phyloP scores from a whole-genome alignment of 1,140 invertebrate genomes.

The Aethina tumida region DNA sequence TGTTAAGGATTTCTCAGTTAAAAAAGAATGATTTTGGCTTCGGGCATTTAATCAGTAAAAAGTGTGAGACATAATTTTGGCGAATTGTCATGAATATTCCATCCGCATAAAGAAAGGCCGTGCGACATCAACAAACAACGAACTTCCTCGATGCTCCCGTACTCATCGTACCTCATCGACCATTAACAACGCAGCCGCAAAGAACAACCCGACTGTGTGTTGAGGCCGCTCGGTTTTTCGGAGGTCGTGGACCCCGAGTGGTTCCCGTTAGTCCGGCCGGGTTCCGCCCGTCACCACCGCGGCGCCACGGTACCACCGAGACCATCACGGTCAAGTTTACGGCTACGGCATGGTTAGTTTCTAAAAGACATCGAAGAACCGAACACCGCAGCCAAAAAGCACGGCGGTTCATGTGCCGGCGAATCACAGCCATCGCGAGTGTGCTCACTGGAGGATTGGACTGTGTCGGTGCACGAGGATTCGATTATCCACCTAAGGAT shows the following conservation, averaged over 20 bases:
- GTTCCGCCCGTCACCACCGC: conserved; percentile 28
- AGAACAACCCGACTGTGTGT: no score
- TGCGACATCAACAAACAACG: conserved; percentile 1
- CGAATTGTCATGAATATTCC: neutral
- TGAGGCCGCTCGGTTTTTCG: no score
- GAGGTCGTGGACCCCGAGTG: conserved; percentile 33
- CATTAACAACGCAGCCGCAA: conserved; percentile 8
- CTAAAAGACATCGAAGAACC: conserved; percentile 28
- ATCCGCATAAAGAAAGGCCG: conserved; percentile 2
- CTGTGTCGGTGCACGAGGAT: conserved; percentile 2
- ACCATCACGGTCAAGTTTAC: conserved; percentile 37
- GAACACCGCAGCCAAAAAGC: conserved; percentile 19
- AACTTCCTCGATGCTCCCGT: conserved; percentile 11
- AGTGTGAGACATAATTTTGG: neutral
- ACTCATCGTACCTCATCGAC: conserved; percentile 2
- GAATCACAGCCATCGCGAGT: conserved; percentile 4
- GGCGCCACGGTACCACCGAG: conserved; percentile 23
- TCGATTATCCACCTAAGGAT: conserved; percentile 1
- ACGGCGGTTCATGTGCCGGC: conserved; percentile 2
- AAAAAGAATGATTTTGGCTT: no score
- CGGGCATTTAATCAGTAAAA: no score
- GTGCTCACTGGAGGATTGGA: neutral
- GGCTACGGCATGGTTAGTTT: conserved; percentile 31
- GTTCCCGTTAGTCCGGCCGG: conserved; percentile 31
- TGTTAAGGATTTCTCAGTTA: no score